Percentiles rank a stretch among this genome's conserved stretches.
Conservation (phyloP, 1,140 invertebrate genomes). For the Trichomalopsis sarcophagae region DNA sequence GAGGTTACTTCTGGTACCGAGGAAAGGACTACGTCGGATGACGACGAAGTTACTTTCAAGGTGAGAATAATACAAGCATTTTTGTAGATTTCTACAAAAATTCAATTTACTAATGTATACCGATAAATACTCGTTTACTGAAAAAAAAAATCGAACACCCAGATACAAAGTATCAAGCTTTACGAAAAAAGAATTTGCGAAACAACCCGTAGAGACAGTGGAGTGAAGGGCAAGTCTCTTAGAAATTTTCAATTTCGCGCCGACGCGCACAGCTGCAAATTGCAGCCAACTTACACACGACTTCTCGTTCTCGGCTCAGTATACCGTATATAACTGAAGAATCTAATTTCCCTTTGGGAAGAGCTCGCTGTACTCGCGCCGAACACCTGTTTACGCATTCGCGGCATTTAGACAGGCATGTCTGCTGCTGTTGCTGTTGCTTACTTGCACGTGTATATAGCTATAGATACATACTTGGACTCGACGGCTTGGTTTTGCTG, state of each 20-base stretch:
- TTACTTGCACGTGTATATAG: not conserved
- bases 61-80: conserved; percentile 45
- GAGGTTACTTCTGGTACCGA: conserved; percentile 49
- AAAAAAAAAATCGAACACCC: too few relatives aligned
- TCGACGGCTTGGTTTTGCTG: not conserved
- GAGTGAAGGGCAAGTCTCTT: too few relatives aligned
- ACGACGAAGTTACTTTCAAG: conserved; percentile 61
- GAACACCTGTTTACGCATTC: conserved; percentile 43
- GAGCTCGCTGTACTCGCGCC: not conserved
- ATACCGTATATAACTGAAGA: not conserved
- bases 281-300: too few relatives aligned
- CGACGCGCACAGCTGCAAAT: conserved; percentile 29
- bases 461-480: not conserved
- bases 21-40: conserved; percentile 51
- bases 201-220: not conserved
- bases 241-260: conserved; percentile 44
- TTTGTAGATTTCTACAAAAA: too few relatives aligned
- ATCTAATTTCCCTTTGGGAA: conserved; percentile 40
- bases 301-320: too few relatives aligned
- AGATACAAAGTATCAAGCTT: not conserved
- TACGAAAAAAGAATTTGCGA: not conserved
- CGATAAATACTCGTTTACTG: too few relatives aligned
- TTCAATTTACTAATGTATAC: too few relatives aligned
- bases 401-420: conserved; percentile 18
- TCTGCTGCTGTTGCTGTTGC: not conserved